These are phyloP conservation scores for Steinernema khuongi DNA, from an alignment of 1,140 invertebrate genomes.

Conservation along the genomic window DNA sequence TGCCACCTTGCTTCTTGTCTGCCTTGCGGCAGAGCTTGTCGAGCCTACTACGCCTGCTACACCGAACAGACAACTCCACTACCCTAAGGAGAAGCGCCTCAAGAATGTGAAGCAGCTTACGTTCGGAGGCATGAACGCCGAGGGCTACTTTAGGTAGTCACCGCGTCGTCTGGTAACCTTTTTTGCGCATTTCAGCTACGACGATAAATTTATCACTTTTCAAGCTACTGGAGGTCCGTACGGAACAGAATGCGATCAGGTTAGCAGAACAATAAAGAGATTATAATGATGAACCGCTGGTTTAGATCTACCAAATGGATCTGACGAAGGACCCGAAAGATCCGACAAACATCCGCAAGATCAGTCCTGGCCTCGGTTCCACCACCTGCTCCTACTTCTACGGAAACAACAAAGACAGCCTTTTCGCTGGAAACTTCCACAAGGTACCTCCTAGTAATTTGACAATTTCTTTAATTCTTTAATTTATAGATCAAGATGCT, in stretches of 20 bases:
- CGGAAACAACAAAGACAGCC: constrained; percentile 36
- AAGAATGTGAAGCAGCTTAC: constrained; percentile 45
- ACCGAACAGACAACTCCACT: neutral
- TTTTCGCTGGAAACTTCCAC: constrained; percentile 47
- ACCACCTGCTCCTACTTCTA: constrained; percentile 45
- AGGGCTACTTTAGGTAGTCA: constrained; percentile 41
- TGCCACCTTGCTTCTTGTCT: neutral
- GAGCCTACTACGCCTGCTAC: neutral
- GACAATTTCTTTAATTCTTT: neutral
- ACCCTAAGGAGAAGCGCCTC: constrained; percentile 33
- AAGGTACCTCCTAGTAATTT: constrained; percentile 29
- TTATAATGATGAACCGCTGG: constrained; percentile 11
- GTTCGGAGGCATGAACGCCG: constrained; percentile 46
- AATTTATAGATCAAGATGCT: neutral
- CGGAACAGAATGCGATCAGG: constrained; percentile 49
- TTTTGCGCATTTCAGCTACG: constrained; percentile 35
- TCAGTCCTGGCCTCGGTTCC: constrained; percentile 43
- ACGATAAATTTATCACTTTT: constrained; percentile 40
- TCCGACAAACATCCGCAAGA: constrained; percentile 25
- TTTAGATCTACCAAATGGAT: constrained; percentile 46
- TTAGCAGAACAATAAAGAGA: neutral
- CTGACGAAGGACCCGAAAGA: constrained; percentile 27
- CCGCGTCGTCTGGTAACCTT: neutral
- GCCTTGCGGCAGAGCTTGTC: neutral
- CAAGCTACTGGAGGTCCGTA: constrained; percentile 35